Percentiles rank a stretch among this genome's conserved stretches.
Evolutionary conservation across 2,113 vertebrate species (phyloP).

Genomic region (Macrotis lagotis): DNA sequence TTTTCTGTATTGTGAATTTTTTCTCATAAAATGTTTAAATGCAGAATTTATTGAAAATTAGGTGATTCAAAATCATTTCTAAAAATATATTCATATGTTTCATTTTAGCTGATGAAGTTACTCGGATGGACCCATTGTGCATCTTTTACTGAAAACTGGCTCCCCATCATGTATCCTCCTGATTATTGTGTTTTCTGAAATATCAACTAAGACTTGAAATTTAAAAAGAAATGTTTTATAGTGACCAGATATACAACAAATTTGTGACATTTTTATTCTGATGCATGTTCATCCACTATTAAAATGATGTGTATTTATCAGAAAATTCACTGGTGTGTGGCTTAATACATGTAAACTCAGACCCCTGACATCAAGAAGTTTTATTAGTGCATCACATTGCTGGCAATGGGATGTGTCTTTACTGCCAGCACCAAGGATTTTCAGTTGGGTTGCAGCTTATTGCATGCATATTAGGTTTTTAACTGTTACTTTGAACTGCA

Average conservation of each 20-base stretch:
- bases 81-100: slow-evolving; percentile 44
- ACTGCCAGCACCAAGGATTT: slow-evolving; percentile 74
- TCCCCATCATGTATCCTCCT: slow-evolving; percentile 95
- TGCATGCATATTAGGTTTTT: slow-evolving; percentile 81
- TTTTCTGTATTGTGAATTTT: background rate
- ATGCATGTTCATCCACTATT: slow-evolving; percentile 86
- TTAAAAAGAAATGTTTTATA: slow-evolving; percentile 79
- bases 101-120: slow-evolving; percentile 92
- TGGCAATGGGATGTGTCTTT: slow-evolving; percentile 77
- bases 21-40: background rate
- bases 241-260: slow-evolving; percentile 76
- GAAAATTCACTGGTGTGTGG: slow-evolving; percentile 81
- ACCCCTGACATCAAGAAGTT: slow-evolving; percentile 74
- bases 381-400: slow-evolving; percentile 78
- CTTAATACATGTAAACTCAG: slow-evolving; percentile 81
- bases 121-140: slow-evolving; percentile 96
- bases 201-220: slow-evolving; percentile 68
- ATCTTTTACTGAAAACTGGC: slow-evolving; percentile 95
- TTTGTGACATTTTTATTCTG: slow-evolving; percentile 82
- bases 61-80: background rate
- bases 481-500: slow-evolving; percentile 83
- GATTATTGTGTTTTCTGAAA: slow-evolving; percentile 95
- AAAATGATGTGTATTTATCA: slow-evolving; percentile 86
- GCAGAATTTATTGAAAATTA: background rate
- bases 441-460: slow-evolving; percentile 76